These are phyloP conservation scores for Macrotis lagotis DNA, from an alignment of 2,113 vertebrate genomes.

Conservation along the genomic window DNA sequence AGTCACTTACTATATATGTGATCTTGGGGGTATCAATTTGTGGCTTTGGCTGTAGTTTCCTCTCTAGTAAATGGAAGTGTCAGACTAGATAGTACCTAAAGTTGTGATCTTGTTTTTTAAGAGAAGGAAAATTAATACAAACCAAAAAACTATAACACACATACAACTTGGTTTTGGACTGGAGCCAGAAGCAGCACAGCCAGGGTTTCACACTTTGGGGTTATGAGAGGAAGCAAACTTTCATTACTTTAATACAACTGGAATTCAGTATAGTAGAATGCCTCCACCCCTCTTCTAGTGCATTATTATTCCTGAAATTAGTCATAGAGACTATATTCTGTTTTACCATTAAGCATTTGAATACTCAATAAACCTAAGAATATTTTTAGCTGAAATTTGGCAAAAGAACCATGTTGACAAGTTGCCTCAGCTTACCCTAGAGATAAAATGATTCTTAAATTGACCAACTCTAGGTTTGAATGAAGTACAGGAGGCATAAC, in stretches of 20 bases:
- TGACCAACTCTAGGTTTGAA: too few relatives aligned
- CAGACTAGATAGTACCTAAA: too few relatives aligned
- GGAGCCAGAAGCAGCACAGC: not conserved
- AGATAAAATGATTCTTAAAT: not conserved
- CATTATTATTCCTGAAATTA: not conserved
- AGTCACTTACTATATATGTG: too few relatives aligned
- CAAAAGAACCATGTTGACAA: not conserved
- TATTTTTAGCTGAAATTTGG: not conserved
- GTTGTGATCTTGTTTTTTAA: too few relatives aligned
- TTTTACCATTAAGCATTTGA: not conserved
- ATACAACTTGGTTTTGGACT: not conserved
- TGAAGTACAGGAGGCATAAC: too few relatives aligned
- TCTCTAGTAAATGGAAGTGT: too few relatives aligned
- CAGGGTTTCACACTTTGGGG: conserved; percentile 7
- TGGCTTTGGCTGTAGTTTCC: too few relatives aligned
- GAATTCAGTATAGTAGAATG: conserved; percentile 33
- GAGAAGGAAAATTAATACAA: not conserved
- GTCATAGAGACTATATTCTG: conserved; percentile 25
- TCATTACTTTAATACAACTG: not conserved
- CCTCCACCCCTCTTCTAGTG: not conserved
- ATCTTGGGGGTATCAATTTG: too few relatives aligned
- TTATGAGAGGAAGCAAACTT: conserved; percentile 7
- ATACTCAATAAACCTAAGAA: not conserved
- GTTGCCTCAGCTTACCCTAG: not conserved
- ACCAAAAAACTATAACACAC: not conserved